Base-by-base conservation (phyloP, 2,797 vertebrate species). In the Onychomys leucogaster region DNA sequence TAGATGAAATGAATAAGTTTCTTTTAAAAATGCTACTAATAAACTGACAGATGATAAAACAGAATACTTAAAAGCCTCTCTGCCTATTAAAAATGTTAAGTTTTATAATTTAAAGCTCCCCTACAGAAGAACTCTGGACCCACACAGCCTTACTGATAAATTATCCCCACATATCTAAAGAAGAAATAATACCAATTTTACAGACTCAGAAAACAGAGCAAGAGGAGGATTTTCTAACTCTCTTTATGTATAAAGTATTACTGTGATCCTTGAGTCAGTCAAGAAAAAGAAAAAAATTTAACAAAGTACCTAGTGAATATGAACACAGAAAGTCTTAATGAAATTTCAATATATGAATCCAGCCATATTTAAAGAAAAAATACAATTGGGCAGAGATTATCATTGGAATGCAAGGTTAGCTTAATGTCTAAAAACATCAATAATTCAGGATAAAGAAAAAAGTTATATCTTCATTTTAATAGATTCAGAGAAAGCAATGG, bases 21-120 rank as follows among this genome's bases (percentile, higher is more conserved):
- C 25, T 13, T 95, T 85, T 13, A 49, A 90, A 93, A 94, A 77
- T 57, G 52, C 13, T 37, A 59, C 34, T 94, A 67, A 89, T 88
- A 93, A 95, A 95, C 16, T 71, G 41, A 77, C 46, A 89, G 43
- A 71, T 71, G n/a, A 94, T 94, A 43, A 89, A 96, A 89, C 3
- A 75, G 67, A 91, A 73, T 89, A 71, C 55, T 37, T 37, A 67
- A 92, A 81, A 29, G 9, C 14, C 32, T 29, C 61, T 93, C 3
- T 85, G 80, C 73, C 89, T 91, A 73, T 59, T 82, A 25, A 85
- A 89, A 7, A 85, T 59, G 19, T 32, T 61, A 49, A 76, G 55
- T 59, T 94, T 89, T 82, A 57, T 81, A 59, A 91, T 73, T 82
- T 94, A 93, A 84, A 94, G 43, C 13, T 37, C 49, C 75, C 52